Base-by-base conservation (phyloP, 2,888 invertebrate genomes). In the Leucophenga montana region DNA sequence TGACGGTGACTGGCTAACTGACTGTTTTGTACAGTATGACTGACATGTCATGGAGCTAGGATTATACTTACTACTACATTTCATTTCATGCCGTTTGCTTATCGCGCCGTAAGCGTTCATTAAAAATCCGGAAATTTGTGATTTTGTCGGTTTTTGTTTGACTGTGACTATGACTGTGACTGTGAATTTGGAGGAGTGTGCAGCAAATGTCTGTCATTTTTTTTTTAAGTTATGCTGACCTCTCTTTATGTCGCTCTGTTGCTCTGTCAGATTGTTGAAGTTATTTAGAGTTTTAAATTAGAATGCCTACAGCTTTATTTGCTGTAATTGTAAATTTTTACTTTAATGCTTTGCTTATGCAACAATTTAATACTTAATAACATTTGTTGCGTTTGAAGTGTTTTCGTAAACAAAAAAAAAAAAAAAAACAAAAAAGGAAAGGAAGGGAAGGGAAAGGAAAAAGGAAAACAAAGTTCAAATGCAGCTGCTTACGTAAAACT, bases 51-150 rank as follows among this genome's bases (percentile, higher is more conserved):
- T 67, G 57, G 54, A 3, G 27, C 27, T 27, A n/a, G n/a, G n/a
- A n/a, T n/a, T 33, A 33, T 33, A 39, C 39, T 11, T 39, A 39
- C 39, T 39, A 39, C 67, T 70, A 82, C 78, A 78, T 80, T 80
- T 80, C 80, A 80, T 65, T 75, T 61, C 70, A 48, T 57, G 31
- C 46, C 57, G 31, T 64, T 48, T 46, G 64, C 61, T 68, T 68
- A 33, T 22, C 73, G 22, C 68, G 59, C 20, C 73, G 70, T 66
- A 68, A 68, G 73, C 75, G 77, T 77, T 82, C 83, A 82, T 82
- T 82, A 79, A 75, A 79, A 66, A 82, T 77, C 71, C 83, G 80
- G 83, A 82, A 82, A 82, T 82, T 78, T 83, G 75, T 79, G 82
- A 82, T 83, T 82, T 82, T 80, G 75, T 75, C 74, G 78, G 46